A percentile compares a stretch with the other conserved stretches of the same genome.
phyloP scores from a whole-genome alignment of 1,140 invertebrate genomes.

The Grapholita molesta region DNA sequence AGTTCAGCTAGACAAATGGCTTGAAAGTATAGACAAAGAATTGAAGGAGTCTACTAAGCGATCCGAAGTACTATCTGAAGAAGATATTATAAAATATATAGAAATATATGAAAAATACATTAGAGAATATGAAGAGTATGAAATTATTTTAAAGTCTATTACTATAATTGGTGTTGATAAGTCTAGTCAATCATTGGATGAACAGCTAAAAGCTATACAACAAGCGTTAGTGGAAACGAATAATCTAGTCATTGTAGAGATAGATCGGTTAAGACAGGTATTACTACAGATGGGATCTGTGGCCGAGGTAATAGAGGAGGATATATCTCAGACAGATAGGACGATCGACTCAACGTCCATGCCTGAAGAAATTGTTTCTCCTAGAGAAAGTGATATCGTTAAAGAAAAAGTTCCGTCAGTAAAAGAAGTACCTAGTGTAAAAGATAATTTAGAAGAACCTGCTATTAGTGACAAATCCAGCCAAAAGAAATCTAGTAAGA shows the following conservation, averaged over 20 bases:
- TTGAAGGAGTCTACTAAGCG: constrained; percentile 57
- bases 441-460: not conserved
- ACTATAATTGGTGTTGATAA: constrained; percentile 77
- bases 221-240: constrained; percentile 79
- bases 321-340: constrained; percentile 77
- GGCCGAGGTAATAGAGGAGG: constrained; percentile 63
- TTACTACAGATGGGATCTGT: constrained; percentile 57
- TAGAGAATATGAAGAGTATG: constrained; percentile 79
- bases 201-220: constrained; percentile 78
- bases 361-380: constrained; percentile 78
- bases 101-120: constrained; percentile 73
- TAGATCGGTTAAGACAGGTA: constrained; percentile 76
- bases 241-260: constrained; percentile 77
- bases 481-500: not conserved
- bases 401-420: constrained; percentile 25
- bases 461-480: not conserved
- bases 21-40: constrained; percentile 62
- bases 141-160: constrained; percentile 79
- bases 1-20: constrained; percentile 61
- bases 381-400: constrained; percentile 37
- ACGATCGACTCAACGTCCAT: constrained; percentile 81
- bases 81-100: constrained; percentile 71
- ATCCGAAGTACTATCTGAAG: constrained; percentile 56
- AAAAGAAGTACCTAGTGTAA: constrained; percentile 23
- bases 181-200: constrained; percentile 77